phyloP scores from a whole-genome alignment of 1,140 invertebrate genomes.

The Notospermus geniculatus region DNA sequence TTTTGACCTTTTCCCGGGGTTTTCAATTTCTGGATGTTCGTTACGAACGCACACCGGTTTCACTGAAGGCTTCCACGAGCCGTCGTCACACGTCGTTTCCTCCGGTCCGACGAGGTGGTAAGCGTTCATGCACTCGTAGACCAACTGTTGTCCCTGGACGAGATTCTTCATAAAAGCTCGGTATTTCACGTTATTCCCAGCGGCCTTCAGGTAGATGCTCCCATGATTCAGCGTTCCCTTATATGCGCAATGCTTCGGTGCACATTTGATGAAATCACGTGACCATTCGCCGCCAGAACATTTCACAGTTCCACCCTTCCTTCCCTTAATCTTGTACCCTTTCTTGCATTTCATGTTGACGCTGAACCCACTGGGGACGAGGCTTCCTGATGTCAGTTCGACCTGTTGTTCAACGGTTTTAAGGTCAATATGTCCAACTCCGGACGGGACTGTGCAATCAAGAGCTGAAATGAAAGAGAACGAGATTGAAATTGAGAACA shows the following conservation, averaged over 20 bases:
- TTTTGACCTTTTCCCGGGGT: slow-evolving; percentile 12
- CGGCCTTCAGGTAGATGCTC: slow-evolving; percentile 21
- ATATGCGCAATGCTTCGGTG: slow-evolving; percentile 17
- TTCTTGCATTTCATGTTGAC: no score
- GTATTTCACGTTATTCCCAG: slow-evolving; percentile 19
- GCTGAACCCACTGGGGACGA: no score
- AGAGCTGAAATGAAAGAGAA: no score
- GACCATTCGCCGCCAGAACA: no score
- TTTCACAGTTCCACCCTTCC: no score
- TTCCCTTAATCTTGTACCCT: no score
- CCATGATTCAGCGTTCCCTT: slow-evolving; percentile 20
- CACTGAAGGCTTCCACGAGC: slow-evolving; percentile 73
- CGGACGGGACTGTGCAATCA: no score
- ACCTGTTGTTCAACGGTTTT: no score
- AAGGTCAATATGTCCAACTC: no score
- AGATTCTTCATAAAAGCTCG: slow-evolving; percentile 24
- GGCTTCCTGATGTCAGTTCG: no score
- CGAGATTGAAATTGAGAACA: no score
- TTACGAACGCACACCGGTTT: slow-evolving; percentile 16
- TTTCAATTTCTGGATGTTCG: slow-evolving; percentile 17
- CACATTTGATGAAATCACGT: not conserved
- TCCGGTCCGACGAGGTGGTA: slow-evolving; percentile 80
- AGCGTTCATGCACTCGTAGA: slow-evolving; percentile 88
- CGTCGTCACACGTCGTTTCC: slow-evolving; percentile 87
- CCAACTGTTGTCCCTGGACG: slow-evolving; percentile 66